These are phyloP conservation scores for Drosophila kuntzei DNA, from an alignment of 2,888 invertebrate species.

Conservation along the genomic window DNA sequence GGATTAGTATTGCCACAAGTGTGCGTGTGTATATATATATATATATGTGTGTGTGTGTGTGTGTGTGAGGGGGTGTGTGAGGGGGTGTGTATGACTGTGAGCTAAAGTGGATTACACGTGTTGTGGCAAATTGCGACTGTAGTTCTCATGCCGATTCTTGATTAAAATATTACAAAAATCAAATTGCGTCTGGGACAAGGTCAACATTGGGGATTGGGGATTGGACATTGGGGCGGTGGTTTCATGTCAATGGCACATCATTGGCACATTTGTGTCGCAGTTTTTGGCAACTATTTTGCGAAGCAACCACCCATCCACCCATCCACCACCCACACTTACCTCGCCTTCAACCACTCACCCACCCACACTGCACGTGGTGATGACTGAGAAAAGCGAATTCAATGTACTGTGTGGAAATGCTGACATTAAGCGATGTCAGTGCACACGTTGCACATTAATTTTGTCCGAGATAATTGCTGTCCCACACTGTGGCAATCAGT, in stretches of 20 bases:
- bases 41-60: slow-evolving; percentile 13
- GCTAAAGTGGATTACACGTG: slow-evolving; percentile 66
- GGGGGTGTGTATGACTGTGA: slow-evolving; percentile 3
- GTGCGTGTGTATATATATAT: slow-evolving; percentile 5
- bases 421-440: slow-evolving; percentile 40
- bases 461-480: slow-evolving; percentile 41
- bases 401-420: slow-evolving; percentile 53
- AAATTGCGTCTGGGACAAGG: slow-evolving; percentile 7
- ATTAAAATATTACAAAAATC: slow-evolving; percentile 44
- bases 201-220: neutral
- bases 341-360: slow-evolving; percentile 1
- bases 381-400: slow-evolving; percentile 25
- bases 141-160: slow-evolving; percentile 19
- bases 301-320: neutral
- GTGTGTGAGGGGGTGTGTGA: slow-evolving; percentile 10
- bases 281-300: slow-evolving; percentile 33
- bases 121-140: slow-evolving; percentile 46
- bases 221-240: neutral
- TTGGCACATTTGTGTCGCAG: slow-evolving; percentile 15
- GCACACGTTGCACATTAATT: slow-evolving; percentile 69
- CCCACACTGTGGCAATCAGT: slow-evolving; percentile 28
- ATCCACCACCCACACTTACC: neutral
- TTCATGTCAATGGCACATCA: slow-evolving; percentile 32
- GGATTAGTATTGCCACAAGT: slow-evolving; percentile 13
- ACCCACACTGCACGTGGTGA: slow-evolving; percentile 22